Base-by-base conservation (phyloP, 2,888 invertebrate species). In the Philopedon plagiatum region DNA sequence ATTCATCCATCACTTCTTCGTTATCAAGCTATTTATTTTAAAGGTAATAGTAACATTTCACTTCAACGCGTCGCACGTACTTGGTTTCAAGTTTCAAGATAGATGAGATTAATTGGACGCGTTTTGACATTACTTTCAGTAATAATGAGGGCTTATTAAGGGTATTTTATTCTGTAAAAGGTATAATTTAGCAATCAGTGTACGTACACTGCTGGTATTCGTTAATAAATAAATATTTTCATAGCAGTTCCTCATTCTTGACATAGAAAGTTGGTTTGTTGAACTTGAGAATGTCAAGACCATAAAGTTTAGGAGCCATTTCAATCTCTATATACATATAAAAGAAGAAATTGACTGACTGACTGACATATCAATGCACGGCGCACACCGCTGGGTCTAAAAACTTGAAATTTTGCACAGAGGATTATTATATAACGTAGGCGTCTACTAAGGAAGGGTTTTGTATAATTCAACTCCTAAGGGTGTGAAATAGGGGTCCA, bases 11-110 rank as follows among this genome's bases (percentile, higher is more conserved):
- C 57, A 57, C 37, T 57, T 57, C 18, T 57, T 57, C 37, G 37
- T 57, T 57, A 37, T 37, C 15, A 23, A 19, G 21, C 23, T 37
- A 37, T 37, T 57, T 39, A 57, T 57, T n/a, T 57, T 57, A 57
- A 37, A 37, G 57, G 57, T 37, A 57, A 57, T 39, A 19, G 57
- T 57, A 57, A 57, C 57, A 57, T 57, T 57, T 57, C 57, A 57
- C 57, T 57, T 57, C 57, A 37, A 39, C 57, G 57, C 57, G 21
- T 57, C 23, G 49, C 49, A 49, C 49, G 23, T 49, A 57, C 57
- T 37, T 13, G 13, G n/a, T n/a, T n/a, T n/a, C 39, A 37, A n/a
- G n/a, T n/a, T 23, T 21, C 18, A 37, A 37, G 57, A 57, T 57
- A 57, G 37, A 23, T 5, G 23, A 37, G 39, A 57, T 57, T 37